Base-by-base conservation (phyloP, 2,888 invertebrate species). In the Cloeon dipterum region DNA sequence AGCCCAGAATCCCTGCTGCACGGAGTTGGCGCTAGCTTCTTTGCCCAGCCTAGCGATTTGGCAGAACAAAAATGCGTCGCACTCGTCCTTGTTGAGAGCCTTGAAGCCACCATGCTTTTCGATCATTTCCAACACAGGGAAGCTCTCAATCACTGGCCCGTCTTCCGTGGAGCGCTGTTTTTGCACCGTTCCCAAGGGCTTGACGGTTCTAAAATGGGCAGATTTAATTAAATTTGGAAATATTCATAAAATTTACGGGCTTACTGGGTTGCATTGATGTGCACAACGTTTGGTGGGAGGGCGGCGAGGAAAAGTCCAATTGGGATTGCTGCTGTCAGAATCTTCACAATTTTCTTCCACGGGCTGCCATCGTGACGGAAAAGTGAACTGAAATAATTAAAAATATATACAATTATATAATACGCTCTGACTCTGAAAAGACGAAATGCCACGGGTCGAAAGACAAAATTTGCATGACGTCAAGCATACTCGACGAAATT, bases 241-340 rank as follows among this genome's bases (percentile, higher is more conserved):
- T n/a, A n/a, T n/a, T n/a, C n/a, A n/a, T n/a, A n/a, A n/a, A n/a
- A n/a, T n/a, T n/a, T n/a, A n/a, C n/a, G 18, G 37, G 44, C 47
- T 47, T 42, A 48, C 46, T 37, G 34, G 8, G 46, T 42, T 29
- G 42, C 35, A 43, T 62, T 62, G 34, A 77, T 62, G 42, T 66
- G 68, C 45, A 76, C 59, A 46, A 76, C 56, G 45, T 59, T 70
- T 2, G 76, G 76, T 0, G 73, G 70, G 14, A 77, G 57, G 1
- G 76, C 71, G 1, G 76, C 74, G 36, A 77, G 58, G 41, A 77
- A 62, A 35, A 78, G 56, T 1, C 76, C 76, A 35, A 76, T 64
- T 0, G 78, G 78, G 36, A 77, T 59, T 46, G 75, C 61, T 1
- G 76, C 67, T 0, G 74, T 69, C 46, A 74, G 54, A 45, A 77